These are phyloP conservation scores for Ypsolopha sequella DNA, from an alignment of 2,888 invertebrate genomes.

Conservation along the genomic window DNA sequence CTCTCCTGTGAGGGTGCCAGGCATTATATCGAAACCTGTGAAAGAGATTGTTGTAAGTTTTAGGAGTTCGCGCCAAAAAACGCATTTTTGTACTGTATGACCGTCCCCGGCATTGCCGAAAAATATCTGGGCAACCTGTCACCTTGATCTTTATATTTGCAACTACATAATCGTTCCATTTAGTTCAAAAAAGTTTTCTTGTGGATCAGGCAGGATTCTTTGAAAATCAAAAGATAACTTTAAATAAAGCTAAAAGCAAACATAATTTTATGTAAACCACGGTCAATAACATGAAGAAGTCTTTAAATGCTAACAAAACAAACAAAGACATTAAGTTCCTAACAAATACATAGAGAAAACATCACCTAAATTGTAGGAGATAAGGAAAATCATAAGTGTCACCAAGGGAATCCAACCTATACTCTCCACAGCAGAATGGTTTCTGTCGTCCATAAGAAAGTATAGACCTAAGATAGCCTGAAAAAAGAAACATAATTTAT, in stretches of 20 bases:
- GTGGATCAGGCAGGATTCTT: no score
- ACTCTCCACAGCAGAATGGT: constrained; percentile 12
- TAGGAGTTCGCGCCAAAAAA: background rate
- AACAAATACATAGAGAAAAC: background rate
- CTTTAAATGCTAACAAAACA: no score
- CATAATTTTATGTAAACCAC: no score
- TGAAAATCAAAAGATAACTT: no score
- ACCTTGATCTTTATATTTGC: no score
- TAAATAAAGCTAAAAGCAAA: no score
- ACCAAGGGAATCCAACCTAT: constrained; percentile 27
- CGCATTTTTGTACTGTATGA: no score
- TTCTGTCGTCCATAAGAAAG: constrained; percentile 19
- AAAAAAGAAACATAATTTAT: constrained; percentile 10
- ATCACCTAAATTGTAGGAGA: constrained; percentile 29
- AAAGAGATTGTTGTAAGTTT: background rate
- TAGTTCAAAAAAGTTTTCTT: no score
- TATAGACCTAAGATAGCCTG: constrained; percentile 25
- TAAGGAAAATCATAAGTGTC: constrained; percentile 27
- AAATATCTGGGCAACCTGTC: background rate
- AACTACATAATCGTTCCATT: no score
- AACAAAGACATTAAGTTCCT: no score
- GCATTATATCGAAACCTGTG: constrained; percentile 31
- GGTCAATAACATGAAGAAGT: no score
- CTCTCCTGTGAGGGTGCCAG: constrained; percentile 26
- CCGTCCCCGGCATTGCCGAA: no score